Evolutionary conservation across 37 sponge, comb jelly and placozoan species (phyloP), one percentile per base, ranked within the genome.

Genomic region (Bolinopsis microptera): DNA sequence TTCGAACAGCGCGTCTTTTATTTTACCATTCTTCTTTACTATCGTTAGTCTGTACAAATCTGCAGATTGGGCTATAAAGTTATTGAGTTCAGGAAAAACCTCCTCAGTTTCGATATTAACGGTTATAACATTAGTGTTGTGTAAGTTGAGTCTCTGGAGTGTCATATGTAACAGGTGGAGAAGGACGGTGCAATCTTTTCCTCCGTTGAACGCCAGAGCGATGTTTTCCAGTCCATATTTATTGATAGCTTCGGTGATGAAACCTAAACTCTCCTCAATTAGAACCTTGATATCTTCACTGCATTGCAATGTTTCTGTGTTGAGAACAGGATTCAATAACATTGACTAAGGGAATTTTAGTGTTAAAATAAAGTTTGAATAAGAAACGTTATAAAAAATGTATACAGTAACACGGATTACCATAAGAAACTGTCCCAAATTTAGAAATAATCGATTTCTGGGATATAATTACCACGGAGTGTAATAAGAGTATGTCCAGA

Each of bases 101-200:
- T 94, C 76, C 26, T 69, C 28, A 25, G 94, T 35, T 0, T 77
- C 33, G 38, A 97, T 95, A 74, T 94, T 96, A 26, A 98, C 76
- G 0, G 93, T 94, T 69, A 95, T 69, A 0, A 98, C 38, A 72
- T 95, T 96, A 32, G 37, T 27, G 69, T 31, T 28, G 1, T 36
- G 38, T 22, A 34, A 24, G 33, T 32, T 82, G 35, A 25, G 94
- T 94, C 83, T 94, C 0, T 70, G 69, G 31, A 95, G 94, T 2
- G 94, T 69, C 0, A 94, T 76, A 68, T 95, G 93, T 13, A 96
- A 35, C 32, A 98, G 88, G 37, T 93, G 93, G 38, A 98, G 80
- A 38, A 98, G 92, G 13, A 96, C 96, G 36, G 99, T 98, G 86
- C 99, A 98, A 80, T 98, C 99, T 95, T 98, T 98, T 0, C 99